Percentiles rank a stretch among this genome's conserved stretches.
These are phyloP conservation scores for Eupithecia inturbata DNA, from an alignment of 2,888 invertebrate species.

Conservation along the genomic window DNA sequence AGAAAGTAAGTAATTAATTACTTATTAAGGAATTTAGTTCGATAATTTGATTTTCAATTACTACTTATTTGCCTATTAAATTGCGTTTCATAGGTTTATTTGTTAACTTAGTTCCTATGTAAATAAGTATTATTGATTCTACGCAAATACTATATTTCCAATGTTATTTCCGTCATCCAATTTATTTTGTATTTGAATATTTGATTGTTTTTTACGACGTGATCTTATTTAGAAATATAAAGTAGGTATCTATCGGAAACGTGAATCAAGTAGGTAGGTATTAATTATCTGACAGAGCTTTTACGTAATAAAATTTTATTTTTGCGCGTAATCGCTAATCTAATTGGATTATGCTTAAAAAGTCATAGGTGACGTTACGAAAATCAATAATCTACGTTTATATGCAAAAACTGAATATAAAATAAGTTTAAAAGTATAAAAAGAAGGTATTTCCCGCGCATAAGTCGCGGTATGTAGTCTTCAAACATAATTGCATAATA, in stretches of 20 bases:
- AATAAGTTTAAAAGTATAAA: not conserved
- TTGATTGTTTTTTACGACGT: constrained; percentile 8
- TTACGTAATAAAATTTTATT: not conserved
- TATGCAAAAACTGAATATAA: not conserved
- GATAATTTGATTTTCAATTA: not conserved
- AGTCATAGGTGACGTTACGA: no score
- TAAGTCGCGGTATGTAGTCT: constrained; percentile 14
- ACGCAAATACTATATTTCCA: constrained; percentile 7
- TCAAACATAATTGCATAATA: constrained; percentile 56
- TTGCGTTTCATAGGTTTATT: not conserved
- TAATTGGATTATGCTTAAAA: not conserved
- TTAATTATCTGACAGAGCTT: not conserved
- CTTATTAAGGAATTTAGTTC: not conserved
- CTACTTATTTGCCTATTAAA: not conserved
- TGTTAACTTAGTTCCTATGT: not conserved
- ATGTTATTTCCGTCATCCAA: constrained; percentile 23
- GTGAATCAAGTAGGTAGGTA: not conserved
- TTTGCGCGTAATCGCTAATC: not conserved
- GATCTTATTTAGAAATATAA: not conserved
- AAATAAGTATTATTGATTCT: not conserved
- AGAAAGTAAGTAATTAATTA: not conserved
- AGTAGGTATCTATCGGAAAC: not conserved
- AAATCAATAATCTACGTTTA: no score
- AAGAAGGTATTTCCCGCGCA: not conserved
- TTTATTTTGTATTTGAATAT: constrained; percentile 15